A percentile compares a stretch with the other conserved stretches of the same genome.
phyloP scores from a whole-genome alignment of 2,797 vertebrate genomes.

The Pristis pectinata region DNA sequence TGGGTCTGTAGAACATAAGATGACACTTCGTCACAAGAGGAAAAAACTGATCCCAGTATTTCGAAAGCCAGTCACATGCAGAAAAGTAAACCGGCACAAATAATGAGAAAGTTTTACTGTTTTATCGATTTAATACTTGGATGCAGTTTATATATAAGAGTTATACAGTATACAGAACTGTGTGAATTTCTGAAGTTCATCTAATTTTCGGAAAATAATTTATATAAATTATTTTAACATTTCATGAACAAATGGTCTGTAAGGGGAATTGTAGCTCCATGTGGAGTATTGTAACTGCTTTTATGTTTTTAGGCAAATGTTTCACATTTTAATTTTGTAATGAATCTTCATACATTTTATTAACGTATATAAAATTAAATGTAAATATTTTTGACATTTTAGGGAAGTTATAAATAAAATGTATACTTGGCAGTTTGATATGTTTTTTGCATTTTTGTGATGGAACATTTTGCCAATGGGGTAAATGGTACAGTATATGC shows the following conservation, averaged over 20 bases:
- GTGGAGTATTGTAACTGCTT: slow-evolving; percentile 53
- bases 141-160: slow-evolving; percentile 38
- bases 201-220: slow-evolving; percentile 71
- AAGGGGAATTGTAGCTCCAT: slow-evolving; percentile 58
- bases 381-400: slow-evolving; percentile 79
- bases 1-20: slow-evolving; percentile 48
- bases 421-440: slow-evolving; percentile 62
- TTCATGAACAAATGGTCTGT: slow-evolving; percentile 62
- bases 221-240: slow-evolving; percentile 79
- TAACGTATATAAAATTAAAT: slow-evolving; percentile 59
- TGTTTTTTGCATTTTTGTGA: slow-evolving; percentile 40
- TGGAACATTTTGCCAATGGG: slow-evolving; percentile 21
- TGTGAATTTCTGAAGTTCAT: slow-evolving; percentile 56
- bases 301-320: slow-evolving; percentile 58
- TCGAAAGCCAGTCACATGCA: slow-evolving; percentile 78
- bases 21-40: slow-evolving; percentile 59
- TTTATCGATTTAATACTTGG: slow-evolving; percentile 37
- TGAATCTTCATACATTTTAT: slow-evolving; percentile 69
- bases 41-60: slow-evolving; percentile 74
- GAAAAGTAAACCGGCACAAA: slow-evolving; percentile 62
- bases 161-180: slow-evolving; percentile 49
- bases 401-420: slow-evolving; percentile 91
- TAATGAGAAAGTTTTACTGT: slow-evolving; percentile 22
- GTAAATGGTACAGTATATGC: slow-evolving; percentile 36
- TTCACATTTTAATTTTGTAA: slow-evolving; percentile 64